These are phyloP conservation scores for Sthenelais limicola DNA, from an alignment of 2,888 invertebrate genomes.

Conservation along the genomic window DNA sequence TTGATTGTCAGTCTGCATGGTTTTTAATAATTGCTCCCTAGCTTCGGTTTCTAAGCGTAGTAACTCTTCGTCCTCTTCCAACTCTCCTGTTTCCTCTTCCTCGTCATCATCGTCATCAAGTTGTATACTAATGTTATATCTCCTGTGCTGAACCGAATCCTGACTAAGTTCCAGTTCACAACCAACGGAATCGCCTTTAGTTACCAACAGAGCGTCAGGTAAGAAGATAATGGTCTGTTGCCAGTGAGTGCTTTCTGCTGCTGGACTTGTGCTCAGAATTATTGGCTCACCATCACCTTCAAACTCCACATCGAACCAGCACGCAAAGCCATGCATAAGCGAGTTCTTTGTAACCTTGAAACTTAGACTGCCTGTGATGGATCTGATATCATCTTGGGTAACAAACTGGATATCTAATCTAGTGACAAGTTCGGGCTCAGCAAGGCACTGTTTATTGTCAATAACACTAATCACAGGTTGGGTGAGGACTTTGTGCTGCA, in stretches of 20 bases:
- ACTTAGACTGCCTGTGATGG: constrained; percentile 50
- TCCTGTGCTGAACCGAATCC: constrained; percentile 48
- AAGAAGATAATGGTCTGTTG: constrained; percentile 93
- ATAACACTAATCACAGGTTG: constrained; percentile 57
- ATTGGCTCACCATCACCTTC: constrained; percentile 64
- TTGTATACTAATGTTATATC: constrained; percentile 51
- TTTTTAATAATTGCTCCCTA: constrained; percentile 13
- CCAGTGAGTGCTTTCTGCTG: constrained; percentile 88
- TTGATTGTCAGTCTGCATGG: no score
- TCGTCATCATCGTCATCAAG: constrained; percentile 45
- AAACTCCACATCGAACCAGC: constrained; percentile 70
- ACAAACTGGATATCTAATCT: constrained; percentile 63
- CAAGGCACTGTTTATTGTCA: constrained; percentile 55
- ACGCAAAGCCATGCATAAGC: constrained; percentile 67
- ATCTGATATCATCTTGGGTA: constrained; percentile 55
- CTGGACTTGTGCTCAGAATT: constrained; percentile 85
- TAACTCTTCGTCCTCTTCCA: constrained; percentile 9
- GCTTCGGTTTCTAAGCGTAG: constrained; percentile 20
- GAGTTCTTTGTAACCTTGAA: constrained; percentile 58
- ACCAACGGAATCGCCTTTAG: constrained; percentile 75
- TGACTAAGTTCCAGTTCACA: constrained; percentile 59
- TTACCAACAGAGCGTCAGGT: constrained; percentile 81
- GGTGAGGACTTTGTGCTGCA: constrained; percentile 52
- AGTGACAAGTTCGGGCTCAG: constrained; percentile 57
- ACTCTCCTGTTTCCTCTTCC: constrained; percentile 38